Conservation (phyloP, 2,888 invertebrate genomes). For the Yponomeuta malinellus region DNA sequence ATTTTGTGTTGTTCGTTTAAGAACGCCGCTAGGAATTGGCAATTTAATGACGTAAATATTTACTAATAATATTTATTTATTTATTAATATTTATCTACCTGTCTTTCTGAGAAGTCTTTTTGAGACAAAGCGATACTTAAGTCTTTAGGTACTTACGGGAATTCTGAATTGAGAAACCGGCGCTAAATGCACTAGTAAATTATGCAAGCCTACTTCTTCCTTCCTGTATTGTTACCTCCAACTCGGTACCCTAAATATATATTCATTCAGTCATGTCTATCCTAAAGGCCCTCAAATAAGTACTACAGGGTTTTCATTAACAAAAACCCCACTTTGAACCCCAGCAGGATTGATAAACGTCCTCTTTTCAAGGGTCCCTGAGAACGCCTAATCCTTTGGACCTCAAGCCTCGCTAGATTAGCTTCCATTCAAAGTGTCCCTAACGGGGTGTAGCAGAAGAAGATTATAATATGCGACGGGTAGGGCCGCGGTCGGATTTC, state of each 20-base stretch:
- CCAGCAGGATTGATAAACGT: background rate
- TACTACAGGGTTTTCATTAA: background rate
- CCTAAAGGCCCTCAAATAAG: background rate
- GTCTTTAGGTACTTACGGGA: too few relatives aligned
- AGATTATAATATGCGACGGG: slow-evolving; percentile 29
- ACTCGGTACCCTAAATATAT: background rate
- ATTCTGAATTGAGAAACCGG: too few relatives aligned
- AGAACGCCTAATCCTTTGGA: background rate
- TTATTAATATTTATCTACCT: too few relatives aligned
- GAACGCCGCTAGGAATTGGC: too few relatives aligned
- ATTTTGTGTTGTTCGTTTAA: too few relatives aligned
- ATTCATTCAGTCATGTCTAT: background rate
- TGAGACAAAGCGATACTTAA: too few relatives aligned
- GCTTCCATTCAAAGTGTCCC: slow-evolving; percentile 36
- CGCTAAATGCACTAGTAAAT: too few relatives aligned
- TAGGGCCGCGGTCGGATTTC: background rate
- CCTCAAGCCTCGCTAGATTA: slow-evolving; percentile 28
- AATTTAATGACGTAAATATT: too few relatives aligned
- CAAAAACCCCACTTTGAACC: background rate
- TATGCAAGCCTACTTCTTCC: background rate
- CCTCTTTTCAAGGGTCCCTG: background rate
- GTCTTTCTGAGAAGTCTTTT: too few relatives aligned
- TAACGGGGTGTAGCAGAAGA: slow-evolving; percentile 30
- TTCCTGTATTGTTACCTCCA: background rate
- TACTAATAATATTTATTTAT: too few relatives aligned